Percentiles rank a stretch among this genome's conserved stretches.
Evolutionary conservation across 2,113 vertebrate genomes (phyloP).

Genomic region (Paralichthys olivaceus): DNA sequence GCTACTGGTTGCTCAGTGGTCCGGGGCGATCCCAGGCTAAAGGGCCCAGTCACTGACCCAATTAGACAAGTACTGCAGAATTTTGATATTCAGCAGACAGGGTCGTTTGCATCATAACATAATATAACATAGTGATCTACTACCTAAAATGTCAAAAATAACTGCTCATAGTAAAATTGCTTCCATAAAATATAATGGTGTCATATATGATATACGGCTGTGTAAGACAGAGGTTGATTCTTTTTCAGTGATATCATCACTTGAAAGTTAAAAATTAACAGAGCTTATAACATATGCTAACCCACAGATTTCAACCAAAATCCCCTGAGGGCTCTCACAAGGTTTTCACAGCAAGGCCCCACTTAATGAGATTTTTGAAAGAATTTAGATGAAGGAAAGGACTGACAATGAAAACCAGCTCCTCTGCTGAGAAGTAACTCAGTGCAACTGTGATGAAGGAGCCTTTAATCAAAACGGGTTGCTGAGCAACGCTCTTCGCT

Average conservation of each 20-base stretch:
- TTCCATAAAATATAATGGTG: neutral
- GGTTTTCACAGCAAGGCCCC: slow-evolving; percentile 3
- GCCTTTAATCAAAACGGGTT: neutral
- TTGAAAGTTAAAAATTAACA: slow-evolving; percentile 3
- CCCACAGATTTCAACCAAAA: slow-evolving; percentile 14
- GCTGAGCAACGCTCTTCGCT: neutral
- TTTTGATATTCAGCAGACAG: neutral
- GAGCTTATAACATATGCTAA: slow-evolving; percentile 1
- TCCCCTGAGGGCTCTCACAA: neutral
- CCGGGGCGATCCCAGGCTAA: neutral
- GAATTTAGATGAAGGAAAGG: neutral
- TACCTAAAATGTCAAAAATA: slow-evolving; percentile 24
- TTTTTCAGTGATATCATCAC: neutral
- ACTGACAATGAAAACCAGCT: neutral
- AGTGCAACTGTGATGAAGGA: neutral
- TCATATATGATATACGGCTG: neutral
- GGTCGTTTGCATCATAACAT: neutral
- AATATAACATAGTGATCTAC: neutral
- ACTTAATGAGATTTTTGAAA: slow-evolving; percentile 16
- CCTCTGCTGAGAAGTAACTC: slow-evolving; percentile 1
- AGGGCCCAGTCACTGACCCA: neutral
- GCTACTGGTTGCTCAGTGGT: neutral
- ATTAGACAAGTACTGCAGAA: neutral
- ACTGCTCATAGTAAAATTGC: neutral
- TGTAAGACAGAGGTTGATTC: slow-evolving; percentile 4